These are phyloP conservation scores for Metalampra italica DNA, from an alignment of 2,888 invertebrate genomes.

Conservation along the genomic window DNA sequence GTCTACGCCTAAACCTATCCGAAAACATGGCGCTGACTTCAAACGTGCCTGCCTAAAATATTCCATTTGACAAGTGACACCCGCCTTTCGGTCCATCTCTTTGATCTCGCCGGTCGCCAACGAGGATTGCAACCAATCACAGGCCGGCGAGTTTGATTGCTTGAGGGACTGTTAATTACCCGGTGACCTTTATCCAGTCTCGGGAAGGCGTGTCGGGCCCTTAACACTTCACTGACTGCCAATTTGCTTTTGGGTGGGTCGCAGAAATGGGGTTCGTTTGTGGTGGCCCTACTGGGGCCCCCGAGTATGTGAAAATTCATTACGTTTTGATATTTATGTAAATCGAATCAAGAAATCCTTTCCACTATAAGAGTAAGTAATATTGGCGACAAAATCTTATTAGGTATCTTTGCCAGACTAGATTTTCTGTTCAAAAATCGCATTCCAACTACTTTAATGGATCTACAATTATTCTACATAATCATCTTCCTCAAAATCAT, in stretches of 20 bases:
- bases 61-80: constrained; percentile 68
- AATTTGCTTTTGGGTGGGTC: constrained; percentile 29
- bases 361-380: too few relatives aligned
- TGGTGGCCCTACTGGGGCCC: background rate
- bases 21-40: constrained; percentile 3
- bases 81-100: constrained; percentile 40
- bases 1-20: background rate
- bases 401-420: too few relatives aligned
- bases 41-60: constrained; percentile 45
- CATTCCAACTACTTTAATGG: too few relatives aligned
- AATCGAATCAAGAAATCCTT: background rate
- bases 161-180: constrained; percentile 73
- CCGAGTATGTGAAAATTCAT: background rate
- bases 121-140: constrained; percentile 63
- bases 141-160: constrained; percentile 63
- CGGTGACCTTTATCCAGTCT: constrained; percentile 58
- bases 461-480: too few relatives aligned
- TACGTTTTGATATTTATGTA: background rate
- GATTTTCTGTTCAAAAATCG: too few relatives aligned
- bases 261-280: background rate
- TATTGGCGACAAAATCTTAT: too few relatives aligned
- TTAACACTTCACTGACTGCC: constrained; percentile 58
- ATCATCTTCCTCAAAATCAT: too few relatives aligned
- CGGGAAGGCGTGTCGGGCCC: constrained; percentile 53
- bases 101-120: constrained; percentile 53